Evolutionary conservation across 2,888 invertebrate species (phyloP).

Genomic region (Rotaria socialis): DNA sequence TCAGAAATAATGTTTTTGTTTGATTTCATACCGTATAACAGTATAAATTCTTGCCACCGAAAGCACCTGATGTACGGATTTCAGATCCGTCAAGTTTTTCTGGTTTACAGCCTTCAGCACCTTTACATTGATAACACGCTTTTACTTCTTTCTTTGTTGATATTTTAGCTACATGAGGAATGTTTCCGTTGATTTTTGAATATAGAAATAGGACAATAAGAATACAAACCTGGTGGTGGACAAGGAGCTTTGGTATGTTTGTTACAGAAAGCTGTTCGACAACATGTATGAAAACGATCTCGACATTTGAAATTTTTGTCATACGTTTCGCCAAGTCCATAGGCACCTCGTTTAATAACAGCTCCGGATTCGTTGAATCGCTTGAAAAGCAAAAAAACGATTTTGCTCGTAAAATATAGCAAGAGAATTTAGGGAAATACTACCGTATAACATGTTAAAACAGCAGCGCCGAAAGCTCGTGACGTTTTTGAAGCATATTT

Average conservation of each 20-base stretch:
- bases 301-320: conserved; percentile 24
- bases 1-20: not conserved
- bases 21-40: not conserved
- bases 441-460: conserved; percentile 32
- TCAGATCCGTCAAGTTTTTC: not conserved
- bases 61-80: not conserved
- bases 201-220: not conserved
- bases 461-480: not conserved
- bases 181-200: not conserved
- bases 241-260: not conserved
- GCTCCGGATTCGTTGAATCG: not conserved
- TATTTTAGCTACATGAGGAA: not conserved
- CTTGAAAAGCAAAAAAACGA: not conserved
- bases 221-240: not conserved
- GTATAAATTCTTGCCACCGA: not conserved
- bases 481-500: conserved; percentile 25
- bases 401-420: too few relatives aligned
- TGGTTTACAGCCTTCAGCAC: not conserved
- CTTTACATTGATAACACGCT: conserved; percentile 27
- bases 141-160: not conserved
- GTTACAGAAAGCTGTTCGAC: not conserved
- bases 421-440: too few relatives aligned
- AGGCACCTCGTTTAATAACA: conserved; percentile 5
- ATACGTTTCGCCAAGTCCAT: conserved; percentile 3
- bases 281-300: conserved; percentile 12